Percentiles rank a stretch among this genome's conserved stretches.
Evolutionary conservation across 2,797 vertebrate species (phyloP).

Genomic region (Schizothorax lantsangensis): DNA sequence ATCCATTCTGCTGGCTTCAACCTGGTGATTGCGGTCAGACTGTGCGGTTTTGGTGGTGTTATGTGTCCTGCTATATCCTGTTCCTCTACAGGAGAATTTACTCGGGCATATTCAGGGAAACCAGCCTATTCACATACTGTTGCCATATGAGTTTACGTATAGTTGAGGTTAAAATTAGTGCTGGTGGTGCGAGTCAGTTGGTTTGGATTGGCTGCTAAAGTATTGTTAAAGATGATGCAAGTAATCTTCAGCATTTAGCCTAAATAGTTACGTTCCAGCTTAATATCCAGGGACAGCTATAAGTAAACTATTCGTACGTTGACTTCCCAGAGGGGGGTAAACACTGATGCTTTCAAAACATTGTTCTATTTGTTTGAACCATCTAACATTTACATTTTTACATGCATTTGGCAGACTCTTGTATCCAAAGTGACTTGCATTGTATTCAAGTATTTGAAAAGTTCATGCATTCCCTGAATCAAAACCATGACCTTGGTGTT

Average conservation of each 20-base stretch:
- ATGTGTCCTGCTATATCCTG: constrained; percentile 6
- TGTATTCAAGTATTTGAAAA: not conserved
- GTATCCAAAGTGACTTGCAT: not conserved
- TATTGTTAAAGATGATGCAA: not conserved
- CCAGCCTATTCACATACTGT: not conserved
- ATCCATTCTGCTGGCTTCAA: not conserved
- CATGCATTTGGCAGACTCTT: not conserved
- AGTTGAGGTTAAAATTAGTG: not conserved
- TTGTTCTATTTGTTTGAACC: not conserved
- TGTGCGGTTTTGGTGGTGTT: not conserved
- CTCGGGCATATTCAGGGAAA: not conserved
- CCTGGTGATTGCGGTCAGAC: not conserved
- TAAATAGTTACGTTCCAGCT: not conserved
- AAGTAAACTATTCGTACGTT: not conserved
- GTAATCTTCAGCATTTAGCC: no score
- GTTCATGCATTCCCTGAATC: not conserved
- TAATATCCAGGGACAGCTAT: not conserved
- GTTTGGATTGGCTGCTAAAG: not conserved
- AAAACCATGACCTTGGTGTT: not conserved
- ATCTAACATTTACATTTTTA: not conserved
- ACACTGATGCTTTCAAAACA: not conserved
- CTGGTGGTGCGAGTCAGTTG: not conserved
- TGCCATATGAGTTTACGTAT: not conserved
- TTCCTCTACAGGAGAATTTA: not conserved
- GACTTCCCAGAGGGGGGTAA: not conserved